Conservation (phyloP, 2,888 invertebrate genomes). For the Scaptomyza caliginosa region DNA sequence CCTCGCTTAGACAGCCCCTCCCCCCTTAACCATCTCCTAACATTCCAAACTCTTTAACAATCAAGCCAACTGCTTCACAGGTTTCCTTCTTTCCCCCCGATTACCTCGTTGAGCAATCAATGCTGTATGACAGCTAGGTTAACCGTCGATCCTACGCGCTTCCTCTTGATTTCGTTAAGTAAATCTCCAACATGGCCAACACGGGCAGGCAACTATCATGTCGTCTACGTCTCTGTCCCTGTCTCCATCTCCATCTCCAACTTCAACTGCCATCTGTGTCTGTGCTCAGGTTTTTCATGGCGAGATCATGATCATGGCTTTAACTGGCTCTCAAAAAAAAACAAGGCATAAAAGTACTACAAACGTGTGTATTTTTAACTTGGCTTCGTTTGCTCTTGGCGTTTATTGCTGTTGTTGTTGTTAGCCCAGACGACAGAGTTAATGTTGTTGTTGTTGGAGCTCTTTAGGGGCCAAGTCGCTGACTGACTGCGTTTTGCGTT, state of each 20-base stretch:
- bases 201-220: constrained; percentile 74
- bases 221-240: constrained; percentile 37
- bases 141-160: constrained; percentile 76
- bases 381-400: constrained; percentile 42
- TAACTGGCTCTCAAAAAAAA: constrained; percentile 60
- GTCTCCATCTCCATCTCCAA: constrained; percentile 22
- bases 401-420: constrained; percentile 65
- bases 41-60: constrained; percentile 26
- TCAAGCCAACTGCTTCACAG: constrained; percentile 48
- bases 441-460: constrained; percentile 19
- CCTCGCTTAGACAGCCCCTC: constrained; percentile 27
- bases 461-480: constrained; percentile 32
- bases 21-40: not conserved
- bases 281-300: constrained; percentile 66
- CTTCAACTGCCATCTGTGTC: constrained; percentile 35
- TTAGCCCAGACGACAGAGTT: constrained; percentile 36
- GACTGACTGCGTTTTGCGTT: constrained; percentile 4
- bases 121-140: constrained; percentile 79
- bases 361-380: constrained; percentile 71
- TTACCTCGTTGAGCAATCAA: constrained; percentile 67
- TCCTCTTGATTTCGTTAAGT: constrained; percentile 80
- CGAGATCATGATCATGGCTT: constrained; percentile 80
- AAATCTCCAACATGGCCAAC: constrained; percentile 66
- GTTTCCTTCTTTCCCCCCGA: not conserved
- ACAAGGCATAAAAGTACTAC: constrained; percentile 51